A percentile compares a stretch with the other conserved stretches of the same genome.
These are phyloP conservation scores for Ailurus styani DNA, from an alignment of 2,113 vertebrate species.

Conservation along the genomic window DNA sequence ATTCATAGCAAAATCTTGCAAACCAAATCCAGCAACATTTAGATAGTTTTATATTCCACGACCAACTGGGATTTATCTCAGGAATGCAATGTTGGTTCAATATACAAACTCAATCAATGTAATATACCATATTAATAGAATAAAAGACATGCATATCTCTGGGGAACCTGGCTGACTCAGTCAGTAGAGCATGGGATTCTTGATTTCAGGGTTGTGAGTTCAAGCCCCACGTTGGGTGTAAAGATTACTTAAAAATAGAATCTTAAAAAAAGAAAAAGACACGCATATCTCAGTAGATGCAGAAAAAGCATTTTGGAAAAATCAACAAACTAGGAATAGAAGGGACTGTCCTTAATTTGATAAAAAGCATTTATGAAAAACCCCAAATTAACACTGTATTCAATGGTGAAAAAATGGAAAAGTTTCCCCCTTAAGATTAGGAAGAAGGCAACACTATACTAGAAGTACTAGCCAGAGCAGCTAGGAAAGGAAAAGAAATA, in stretches of 20 bases:
- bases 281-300: background rate
- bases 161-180: background rate
- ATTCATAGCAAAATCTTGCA: background rate
- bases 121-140: background rate
- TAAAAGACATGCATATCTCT: background rate
- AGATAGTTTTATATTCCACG: background rate
- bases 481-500: background rate
- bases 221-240: background rate
- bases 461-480: background rate
- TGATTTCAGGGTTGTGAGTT: background rate
- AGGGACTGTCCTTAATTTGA: background rate
- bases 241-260: background rate
- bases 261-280: background rate
- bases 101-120: background rate
- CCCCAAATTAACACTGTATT: background rate
- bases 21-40: background rate
- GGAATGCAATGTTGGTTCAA: background rate
- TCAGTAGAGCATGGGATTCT: background rate
- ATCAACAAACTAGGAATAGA: background rate
- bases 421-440: background rate
- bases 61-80: background rate
- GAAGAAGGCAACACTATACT: background rate
- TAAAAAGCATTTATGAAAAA: background rate
- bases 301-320: background rate
- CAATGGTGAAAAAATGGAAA: background rate